Evolutionary conservation across 2,113 vertebrate species (phyloP).

Genomic region (Falco punctatus): DNA sequence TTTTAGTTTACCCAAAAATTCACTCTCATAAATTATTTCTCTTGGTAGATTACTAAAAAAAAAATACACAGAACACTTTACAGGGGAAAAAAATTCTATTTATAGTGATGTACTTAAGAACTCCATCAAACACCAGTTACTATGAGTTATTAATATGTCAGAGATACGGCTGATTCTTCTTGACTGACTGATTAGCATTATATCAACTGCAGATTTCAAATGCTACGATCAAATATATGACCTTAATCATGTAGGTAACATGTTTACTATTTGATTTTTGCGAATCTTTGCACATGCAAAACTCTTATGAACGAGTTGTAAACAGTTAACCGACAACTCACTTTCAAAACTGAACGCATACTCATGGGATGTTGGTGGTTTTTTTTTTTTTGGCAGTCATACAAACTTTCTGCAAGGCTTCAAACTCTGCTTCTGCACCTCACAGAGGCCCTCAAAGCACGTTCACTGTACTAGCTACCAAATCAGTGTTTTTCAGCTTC

Average conservation of each 20-base stretch:
- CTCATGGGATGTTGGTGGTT: no score
- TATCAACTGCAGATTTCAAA: not conserved
- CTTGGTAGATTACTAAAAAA: not conserved
- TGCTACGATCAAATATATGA: not conserved
- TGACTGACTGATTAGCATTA: not conserved
- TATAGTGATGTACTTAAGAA: not conserved
- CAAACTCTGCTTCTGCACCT: not conserved
- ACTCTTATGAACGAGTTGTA: fast-evolving
- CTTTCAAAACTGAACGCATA: not conserved
- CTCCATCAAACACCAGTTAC: not conserved
- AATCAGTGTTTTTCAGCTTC: not conserved
- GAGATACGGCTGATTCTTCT: not conserved
- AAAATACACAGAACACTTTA: not conserved
- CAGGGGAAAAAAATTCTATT: not conserved
- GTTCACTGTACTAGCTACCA: not conserved
- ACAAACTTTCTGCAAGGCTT: not conserved
- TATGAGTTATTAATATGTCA: not conserved
- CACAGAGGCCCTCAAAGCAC: not conserved
- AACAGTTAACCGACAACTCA: not conserved
- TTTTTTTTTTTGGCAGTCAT: not conserved
- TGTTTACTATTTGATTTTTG: not conserved
- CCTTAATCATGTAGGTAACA: not conserved
- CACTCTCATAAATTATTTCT: not conserved
- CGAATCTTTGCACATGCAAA: not conserved
- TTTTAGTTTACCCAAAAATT: not conserved